Base-by-base conservation (phyloP, 2,113 vertebrate genomes). In the Dromas ardeola region DNA sequence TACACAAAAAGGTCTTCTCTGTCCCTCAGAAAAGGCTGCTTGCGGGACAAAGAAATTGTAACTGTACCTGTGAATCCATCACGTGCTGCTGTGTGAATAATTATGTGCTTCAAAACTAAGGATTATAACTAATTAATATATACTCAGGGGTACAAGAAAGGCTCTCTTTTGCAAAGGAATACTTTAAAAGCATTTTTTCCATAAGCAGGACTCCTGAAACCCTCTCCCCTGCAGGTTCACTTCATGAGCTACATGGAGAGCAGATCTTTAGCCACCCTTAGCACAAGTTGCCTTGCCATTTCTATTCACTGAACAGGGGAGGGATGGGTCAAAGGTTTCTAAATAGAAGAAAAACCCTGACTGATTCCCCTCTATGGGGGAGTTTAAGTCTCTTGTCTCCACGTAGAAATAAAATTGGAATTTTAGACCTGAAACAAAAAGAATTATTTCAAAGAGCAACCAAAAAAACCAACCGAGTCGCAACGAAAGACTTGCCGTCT, bases 121-220 rank as follows among this genome's bases (percentile, higher is more conserved):
- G 45, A 92, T 95, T 94, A 91, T 76, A 59, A 94, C 25, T 20
- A 94, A 73, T 82, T 97, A 96, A 94, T 90, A 90, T 7, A 96
- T 71, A 95, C 32, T 89, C 22, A 23, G 6, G 63, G 38, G 59
- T 43, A 95, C 19, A 96, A 71, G 67, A 30, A 96, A 90, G 30
- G 52, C 11, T 92, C 20, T 88, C 17, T 62, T 53, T 90, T 61
- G 45, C 43, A 92, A 90, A 93, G 32, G 53, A 95, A 86, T 61
- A 86, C 6, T 93, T 84, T 87, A 40, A 92, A 97, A 93, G 34
- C 15, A 36, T 26, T 45, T 90, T 74, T 93, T 92, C 47, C 93
- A 61, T 20, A 59, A 61, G 65, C 21, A 67, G 14, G 66, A 59
- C 79, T 92, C 88, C 34, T 55, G 81, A 78, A 97, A 96, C 42